Base-by-base conservation (phyloP, 1,140 invertebrate species). In the Zeugodacus cucurbitae region DNA sequence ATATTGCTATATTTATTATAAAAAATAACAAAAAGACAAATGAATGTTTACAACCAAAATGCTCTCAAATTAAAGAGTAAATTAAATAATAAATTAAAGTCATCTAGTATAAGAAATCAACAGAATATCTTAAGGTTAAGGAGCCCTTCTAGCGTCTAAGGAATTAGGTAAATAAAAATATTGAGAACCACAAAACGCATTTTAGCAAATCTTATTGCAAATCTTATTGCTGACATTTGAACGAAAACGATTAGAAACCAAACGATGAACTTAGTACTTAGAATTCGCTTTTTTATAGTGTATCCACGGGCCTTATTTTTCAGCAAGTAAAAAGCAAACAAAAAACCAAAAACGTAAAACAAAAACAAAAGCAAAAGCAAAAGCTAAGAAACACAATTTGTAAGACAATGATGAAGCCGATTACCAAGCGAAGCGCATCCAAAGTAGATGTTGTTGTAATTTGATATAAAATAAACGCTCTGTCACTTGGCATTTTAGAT, bases 301-400 rank as follows among this genome's bases (percentile, higher is more conserved):
- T 92, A 92, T 92, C 91, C 91, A 92, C 91, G 91, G 91, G 91
- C 91, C 91, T 92, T 92, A 92, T 92, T 92, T 92, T 91, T 91
- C 85, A 86, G 57, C 85, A 86, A 86, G 74, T 34, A 54, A 82
- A 62, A 62, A 58, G 3, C 20, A 58, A n/a, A 59, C n/a, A 62
- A 62, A 62, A n/a, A 57, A 4, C 3, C 3, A 57, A 57, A 57
- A 57, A 14, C 3, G 3, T 58, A 58, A n/a, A 62, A n/a, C 22
- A 62, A 62, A 54, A 54, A 54, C 17, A 11, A 20, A 54, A 54
- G 20, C 48, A 20, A 54, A 74, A 74, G n/a, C n/a, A n/a, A n/a
- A n/a, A n/a, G n/a, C 37, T 22, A 74, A n/a, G 37, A 74, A 74
- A 82, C 74, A 26, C 74, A 82, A 78, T 6, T 8, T 78, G 37